phyloP scores from a whole-genome alignment of 2,113 vertebrate species.

The Gallinago undulata region DNA sequence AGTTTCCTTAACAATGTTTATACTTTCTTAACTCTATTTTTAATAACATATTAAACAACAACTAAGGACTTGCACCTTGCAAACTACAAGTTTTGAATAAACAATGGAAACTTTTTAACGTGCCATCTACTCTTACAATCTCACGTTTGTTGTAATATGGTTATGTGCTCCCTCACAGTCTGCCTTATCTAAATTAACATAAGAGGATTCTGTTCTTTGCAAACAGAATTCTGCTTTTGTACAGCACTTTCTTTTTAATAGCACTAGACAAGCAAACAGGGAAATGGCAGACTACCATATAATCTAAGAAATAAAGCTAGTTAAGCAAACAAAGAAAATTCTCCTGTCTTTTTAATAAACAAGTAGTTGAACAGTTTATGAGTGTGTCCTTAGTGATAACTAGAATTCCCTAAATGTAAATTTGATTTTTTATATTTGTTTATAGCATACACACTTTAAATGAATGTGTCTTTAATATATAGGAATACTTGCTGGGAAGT shows the following conservation, averaged over 20 bases:
- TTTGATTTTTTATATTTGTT: neutral
- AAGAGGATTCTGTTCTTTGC: neutral
- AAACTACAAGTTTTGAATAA: neutral
- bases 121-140: neutral
- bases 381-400: neutral
- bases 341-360: neutral
- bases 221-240: neutral
- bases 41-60: neutral
- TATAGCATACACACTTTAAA: neutral
- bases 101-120: neutral
- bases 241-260: neutral
- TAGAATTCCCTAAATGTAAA: neutral
- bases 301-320: neutral
- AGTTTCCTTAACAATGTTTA: neutral
- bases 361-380: neutral
- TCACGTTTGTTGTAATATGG: neutral
- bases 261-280: neutral
- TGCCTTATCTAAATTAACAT: conserved; percentile 15
- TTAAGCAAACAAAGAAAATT: neutral
- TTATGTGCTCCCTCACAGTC: neutral
- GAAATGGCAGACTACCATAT: neutral
- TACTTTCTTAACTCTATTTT: neutral
- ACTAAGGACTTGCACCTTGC: neutral
- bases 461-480: neutral
- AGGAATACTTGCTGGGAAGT: neutral